Base-by-base conservation (phyloP, 2,797 vertebrate genomes). In the Poecile montanus region DNA sequence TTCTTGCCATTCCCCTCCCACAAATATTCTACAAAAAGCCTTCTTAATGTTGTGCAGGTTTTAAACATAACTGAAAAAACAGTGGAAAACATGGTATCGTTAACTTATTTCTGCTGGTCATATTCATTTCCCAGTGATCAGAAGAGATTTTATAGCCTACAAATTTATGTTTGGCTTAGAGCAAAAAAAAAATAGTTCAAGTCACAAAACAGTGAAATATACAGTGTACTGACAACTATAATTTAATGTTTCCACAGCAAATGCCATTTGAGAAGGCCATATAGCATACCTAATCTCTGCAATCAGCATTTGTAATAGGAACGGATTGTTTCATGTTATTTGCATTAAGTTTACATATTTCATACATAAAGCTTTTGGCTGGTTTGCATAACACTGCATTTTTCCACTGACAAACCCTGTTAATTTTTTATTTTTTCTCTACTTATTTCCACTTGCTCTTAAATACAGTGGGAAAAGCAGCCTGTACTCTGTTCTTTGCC, bases 161-260 rank as follows among this genome's bases (percentile, higher is more conserved):
- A 93, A 71, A 95, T 79, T 56, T 67, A 45, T 40, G 42, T 44
- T 70, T 68, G 26, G 34, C 38, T 67, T 50, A 16, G 11, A 93
- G 65, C 51, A 89, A 88, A 79, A 88, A 34, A 90, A 75, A 77
- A 75, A 77, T 13, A 91, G 90, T 44, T 89, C 48, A 80, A 60
- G 60, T 65, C 88, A 83, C 40, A 73, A 85, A 92, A 13, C 48
- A 63, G 32, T 44, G 60, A 89, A 94, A 94, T 72, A 78, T 25
- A 62, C 7, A 70, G 45, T 82, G 63, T 47, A 60, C 36, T 57
- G 73, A 66, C 60, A 92, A 53, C 30, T 48, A 4, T 34, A 77
- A 85, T 65, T 89, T 68, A 87, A 34, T 36, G 48, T 84, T 93
- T 91, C 82, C 62, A 80, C 7, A 78, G 57, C 74, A 95, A 93